phyloP scores from a whole-genome alignment of 2,113 vertebrate species.

The Gavia stellata region DNA sequence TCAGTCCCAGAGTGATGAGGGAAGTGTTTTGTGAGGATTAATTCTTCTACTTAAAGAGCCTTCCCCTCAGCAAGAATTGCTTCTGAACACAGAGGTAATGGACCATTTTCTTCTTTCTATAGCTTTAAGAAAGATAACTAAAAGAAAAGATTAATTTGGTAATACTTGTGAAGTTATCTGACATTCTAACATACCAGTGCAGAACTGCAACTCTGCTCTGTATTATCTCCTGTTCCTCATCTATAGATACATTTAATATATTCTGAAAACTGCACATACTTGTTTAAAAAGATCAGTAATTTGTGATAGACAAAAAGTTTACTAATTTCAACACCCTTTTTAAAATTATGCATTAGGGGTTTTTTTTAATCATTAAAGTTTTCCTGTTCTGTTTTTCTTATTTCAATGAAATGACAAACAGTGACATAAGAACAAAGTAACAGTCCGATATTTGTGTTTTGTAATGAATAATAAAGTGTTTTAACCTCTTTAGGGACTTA shows the following conservation, averaged over 20 bases:
- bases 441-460: constrained; percentile 82
- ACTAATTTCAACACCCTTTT: background rate
- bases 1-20: background rate
- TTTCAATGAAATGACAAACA: constrained; percentile 53
- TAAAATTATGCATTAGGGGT: background rate
- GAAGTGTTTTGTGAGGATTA: background rate
- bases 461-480: constrained; percentile 95
- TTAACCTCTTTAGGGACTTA: constrained; percentile 94
- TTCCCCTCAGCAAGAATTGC: background rate
- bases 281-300: background rate
- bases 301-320: background rate
- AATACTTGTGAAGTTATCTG: background rate
- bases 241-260: background rate
- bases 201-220: background rate
- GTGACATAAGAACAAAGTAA: constrained; percentile 69
- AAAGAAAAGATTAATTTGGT: background rate
- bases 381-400: background rate
- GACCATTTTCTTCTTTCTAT: background rate
- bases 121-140: background rate
- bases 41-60: background rate
- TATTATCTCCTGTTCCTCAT: background rate
- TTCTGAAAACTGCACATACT: background rate
- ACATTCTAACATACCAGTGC: background rate
- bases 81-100: background rate
- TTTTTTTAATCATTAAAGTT: background rate